Percentiles rank a stretch among this genome's conserved stretches.
These are phyloP conservation scores for Pseudocheirus occidentalis DNA, from an alignment of 2,797 vertebrate species.

Conservation along the genomic window DNA sequence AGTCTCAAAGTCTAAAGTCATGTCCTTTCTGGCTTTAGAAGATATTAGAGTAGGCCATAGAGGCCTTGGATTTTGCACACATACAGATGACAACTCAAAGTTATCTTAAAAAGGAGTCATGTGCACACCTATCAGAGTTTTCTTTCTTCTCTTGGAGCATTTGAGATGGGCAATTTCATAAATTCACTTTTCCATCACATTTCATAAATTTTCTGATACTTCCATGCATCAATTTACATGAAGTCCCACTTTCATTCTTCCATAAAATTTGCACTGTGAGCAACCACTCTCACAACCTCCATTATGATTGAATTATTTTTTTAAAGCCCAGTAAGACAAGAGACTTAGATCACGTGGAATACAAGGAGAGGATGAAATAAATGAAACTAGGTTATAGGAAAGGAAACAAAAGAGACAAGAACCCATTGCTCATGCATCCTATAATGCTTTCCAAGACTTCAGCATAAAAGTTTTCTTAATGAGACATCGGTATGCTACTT, in stretches of 20 bases:
- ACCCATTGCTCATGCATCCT: neutral
- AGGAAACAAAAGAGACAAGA: neutral
- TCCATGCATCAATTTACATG: conserved; percentile 24
- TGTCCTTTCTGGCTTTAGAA: neutral
- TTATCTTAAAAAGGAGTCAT: conserved; percentile 7
- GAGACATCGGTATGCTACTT: conserved; percentile 21
- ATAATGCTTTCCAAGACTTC: neutral
- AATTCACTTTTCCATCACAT: neutral
- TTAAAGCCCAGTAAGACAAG: conserved; percentile 4
- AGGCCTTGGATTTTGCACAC: neutral
- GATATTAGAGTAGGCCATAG: neutral
- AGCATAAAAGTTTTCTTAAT: conserved; percentile 43
- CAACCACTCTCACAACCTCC: conserved; percentile 2
- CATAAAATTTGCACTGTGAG: neutral
- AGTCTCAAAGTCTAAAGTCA: neutral
- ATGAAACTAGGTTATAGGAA: conserved; percentile 23
- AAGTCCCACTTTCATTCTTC: conserved; percentile 22
- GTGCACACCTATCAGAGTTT: neutral
- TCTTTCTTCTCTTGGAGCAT: neutral
- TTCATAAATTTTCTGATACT: conserved; percentile 12
- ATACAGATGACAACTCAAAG: neutral
- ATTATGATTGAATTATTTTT: conserved; percentile 10
- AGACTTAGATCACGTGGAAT: neutral
- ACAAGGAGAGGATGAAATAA: conserved; percentile 39
- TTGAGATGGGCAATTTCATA: conserved; percentile 8